phyloP scores from a whole-genome alignment of 2,888 invertebrate species.

The Drosophila merina region DNA sequence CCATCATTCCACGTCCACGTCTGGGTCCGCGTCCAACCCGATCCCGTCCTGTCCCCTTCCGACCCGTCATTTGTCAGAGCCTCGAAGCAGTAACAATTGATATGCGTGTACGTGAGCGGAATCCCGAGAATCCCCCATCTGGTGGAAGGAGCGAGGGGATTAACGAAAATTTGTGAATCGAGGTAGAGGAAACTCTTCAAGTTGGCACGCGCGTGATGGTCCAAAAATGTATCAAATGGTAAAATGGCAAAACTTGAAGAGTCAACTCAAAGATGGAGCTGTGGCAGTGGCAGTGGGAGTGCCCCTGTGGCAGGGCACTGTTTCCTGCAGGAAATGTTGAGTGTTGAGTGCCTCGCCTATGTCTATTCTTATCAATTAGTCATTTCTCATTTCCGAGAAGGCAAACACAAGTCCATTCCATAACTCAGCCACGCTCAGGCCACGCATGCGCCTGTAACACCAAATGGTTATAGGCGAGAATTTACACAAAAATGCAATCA shows the following conservation, averaged over 20 bases:
- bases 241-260: constrained; percentile 9
- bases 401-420: constrained; percentile 56
- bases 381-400: constrained; percentile 61
- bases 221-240: constrained; percentile 15
- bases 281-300: background rate
- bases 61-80: constrained; percentile 67
- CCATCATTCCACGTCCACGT: constrained; percentile 16
- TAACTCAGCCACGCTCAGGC: constrained; percentile 24
- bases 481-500: constrained; percentile 79
- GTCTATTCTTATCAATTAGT: constrained; percentile 66
- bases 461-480: constrained; percentile 53
- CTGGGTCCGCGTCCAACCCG: constrained; percentile 48
- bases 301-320: constrained; percentile 1
- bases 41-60: constrained; percentile 38
- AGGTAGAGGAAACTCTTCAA: constrained; percentile 12
- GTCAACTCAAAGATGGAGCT: background rate
- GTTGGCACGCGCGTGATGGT: constrained; percentile 14
- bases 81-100: constrained; percentile 75
- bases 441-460: constrained; percentile 25
- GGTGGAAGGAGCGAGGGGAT: background rate
- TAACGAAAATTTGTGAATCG: constrained; percentile 9
- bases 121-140: constrained; percentile 35
- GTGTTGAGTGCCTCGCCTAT: constrained; percentile 43
- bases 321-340: constrained; percentile 53
- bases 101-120: constrained; percentile 75